Evolutionary conservation across 2,888 invertebrate genomes (phyloP), one percentile per base, ranked within the genome.

Genomic region (Cephus pygmeus): DNA sequence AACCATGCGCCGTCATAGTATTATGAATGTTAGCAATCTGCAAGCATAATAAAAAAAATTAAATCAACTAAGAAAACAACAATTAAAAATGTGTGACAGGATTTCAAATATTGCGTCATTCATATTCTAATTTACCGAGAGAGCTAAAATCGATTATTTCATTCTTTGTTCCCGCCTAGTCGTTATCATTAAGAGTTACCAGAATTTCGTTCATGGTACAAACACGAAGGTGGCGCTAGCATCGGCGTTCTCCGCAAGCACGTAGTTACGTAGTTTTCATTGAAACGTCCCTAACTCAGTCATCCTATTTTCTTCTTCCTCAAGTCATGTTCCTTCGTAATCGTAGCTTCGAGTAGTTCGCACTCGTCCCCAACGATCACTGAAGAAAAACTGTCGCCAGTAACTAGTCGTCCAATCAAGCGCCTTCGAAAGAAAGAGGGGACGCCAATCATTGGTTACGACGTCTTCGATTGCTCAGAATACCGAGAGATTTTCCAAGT

Each of bases 1-100:
- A 98, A 4, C 94, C 93, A 75, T 92, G 91, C 12, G 92, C 90
- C 0, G 92, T 92, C 23, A 89, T 87, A 4, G 92, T 92, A 78
- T 92, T 93, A 82, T 95, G 95, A 4, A 94, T 93, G 78, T 93
- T 93, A 0, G 93, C 93, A 91, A 95, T 94, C 90, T 95, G 84
- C 73, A 87, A 85, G 71, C 23, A 56, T 56, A 56, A 56, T 56
- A 9, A 23, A 56, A 56, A 40, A 40, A 56, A 23, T 56, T 56
- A 56, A 9, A 56, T 9, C 2, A 9, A 56, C 23, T 56, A 56
- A 1, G 23, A 9, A 23, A 15, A 2, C 9, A 56, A 56, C 2
- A 23, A 23, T 23, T 23, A 23, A 56, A 56, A 9, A 56, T 56
- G 2, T 23, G 9, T 15, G 23, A 23, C 9, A 56, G 2, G 23